Conservation (phyloP, 2,113 vertebrate genomes). For the Willisornis vidua region DNA sequence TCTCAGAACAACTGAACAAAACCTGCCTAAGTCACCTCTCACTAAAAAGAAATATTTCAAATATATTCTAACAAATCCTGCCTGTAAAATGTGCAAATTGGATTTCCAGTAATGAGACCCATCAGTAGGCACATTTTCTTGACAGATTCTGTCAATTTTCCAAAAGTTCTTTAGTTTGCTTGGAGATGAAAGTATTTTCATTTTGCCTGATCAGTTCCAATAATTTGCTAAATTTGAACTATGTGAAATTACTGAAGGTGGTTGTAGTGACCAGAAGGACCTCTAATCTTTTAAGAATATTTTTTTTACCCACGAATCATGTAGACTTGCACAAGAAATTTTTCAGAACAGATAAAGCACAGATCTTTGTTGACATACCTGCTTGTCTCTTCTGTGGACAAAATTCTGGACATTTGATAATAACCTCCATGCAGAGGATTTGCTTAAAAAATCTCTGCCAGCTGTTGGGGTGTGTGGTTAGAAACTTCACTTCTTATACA, state of each 20-base stretch:
- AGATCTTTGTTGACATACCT: neutral
- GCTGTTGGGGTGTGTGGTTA: neutral
- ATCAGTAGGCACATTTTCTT: slow-evolving; percentile 1
- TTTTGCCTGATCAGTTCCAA: neutral
- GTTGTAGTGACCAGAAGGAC: neutral
- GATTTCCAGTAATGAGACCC: slow-evolving; percentile 21
- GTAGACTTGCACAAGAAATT: neutral
- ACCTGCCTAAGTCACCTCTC: neutral
- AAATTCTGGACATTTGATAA: neutral
- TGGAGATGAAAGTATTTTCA: slow-evolving; percentile 18
- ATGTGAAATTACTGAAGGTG: neutral
- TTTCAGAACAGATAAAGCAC: neutral
- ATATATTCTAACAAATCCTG: neutral
- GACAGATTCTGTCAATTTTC: neutral
- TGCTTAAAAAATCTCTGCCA: neutral
- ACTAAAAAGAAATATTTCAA: neutral
- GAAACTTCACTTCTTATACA: neutral
- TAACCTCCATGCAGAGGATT: neutral
- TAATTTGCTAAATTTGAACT: neutral
- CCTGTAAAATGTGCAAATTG: slow-evolving; percentile 34
- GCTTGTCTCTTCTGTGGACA: neutral
- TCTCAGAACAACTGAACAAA: neutral
- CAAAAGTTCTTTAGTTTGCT: slow-evolving; percentile 27
- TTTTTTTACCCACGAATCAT: neutral
- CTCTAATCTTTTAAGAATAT: neutral